phyloP scores from a whole-genome alignment of 2,888 invertebrate species.

The Oscheius sp. region DNA sequence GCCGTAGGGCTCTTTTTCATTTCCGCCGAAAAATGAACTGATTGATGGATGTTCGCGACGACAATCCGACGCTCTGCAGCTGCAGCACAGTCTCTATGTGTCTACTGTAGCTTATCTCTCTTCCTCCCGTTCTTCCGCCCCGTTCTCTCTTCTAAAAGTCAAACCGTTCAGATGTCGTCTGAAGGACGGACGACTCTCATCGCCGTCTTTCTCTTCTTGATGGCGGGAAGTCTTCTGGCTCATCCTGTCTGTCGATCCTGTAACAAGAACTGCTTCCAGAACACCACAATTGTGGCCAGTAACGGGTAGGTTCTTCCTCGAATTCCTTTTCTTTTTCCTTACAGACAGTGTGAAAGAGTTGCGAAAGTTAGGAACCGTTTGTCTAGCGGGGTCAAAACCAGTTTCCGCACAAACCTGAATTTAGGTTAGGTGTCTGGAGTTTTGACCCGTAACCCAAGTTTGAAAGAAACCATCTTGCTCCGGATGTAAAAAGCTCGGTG shows the following conservation, averaged over 20 bases:
- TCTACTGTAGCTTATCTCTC: slow-evolving; percentile 8
- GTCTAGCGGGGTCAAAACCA: not conserved
- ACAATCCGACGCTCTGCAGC: slow-evolving; percentile 19
- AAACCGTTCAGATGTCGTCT: slow-evolving; percentile 12
- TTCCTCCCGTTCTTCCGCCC: not conserved
- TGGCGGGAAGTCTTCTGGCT: slow-evolving; percentile 25
- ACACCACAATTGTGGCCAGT: slow-evolving; percentile 4
- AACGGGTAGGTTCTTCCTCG: slow-evolving; percentile 22
- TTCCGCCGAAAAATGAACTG: slow-evolving; percentile 30
- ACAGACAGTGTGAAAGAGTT: not conserved
- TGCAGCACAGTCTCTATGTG: slow-evolving; percentile 6
- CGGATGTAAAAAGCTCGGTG: too few relatives aligned
- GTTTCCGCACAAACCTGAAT: not conserved
- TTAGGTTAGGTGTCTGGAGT: not conserved
- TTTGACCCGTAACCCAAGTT: too few relatives aligned
- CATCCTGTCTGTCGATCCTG: slow-evolving; percentile 58
- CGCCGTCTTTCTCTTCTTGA: not conserved
- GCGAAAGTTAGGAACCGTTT: not conserved
- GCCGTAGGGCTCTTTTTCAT: slow-evolving; percentile 19
- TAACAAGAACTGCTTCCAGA: slow-evolving; percentile 58
- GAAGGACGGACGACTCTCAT: not conserved
- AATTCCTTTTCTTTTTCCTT: not conserved
- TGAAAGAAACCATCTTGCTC: too few relatives aligned
- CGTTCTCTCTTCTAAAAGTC: not conserved
- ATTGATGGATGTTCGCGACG: slow-evolving; percentile 25